Percentiles rank a stretch among this genome's conserved stretches.
These are phyloP conservation scores for Hylyphantes graminicola DNA, from an alignment of 1,140 invertebrate genomes.

Conservation along the genomic window DNA sequence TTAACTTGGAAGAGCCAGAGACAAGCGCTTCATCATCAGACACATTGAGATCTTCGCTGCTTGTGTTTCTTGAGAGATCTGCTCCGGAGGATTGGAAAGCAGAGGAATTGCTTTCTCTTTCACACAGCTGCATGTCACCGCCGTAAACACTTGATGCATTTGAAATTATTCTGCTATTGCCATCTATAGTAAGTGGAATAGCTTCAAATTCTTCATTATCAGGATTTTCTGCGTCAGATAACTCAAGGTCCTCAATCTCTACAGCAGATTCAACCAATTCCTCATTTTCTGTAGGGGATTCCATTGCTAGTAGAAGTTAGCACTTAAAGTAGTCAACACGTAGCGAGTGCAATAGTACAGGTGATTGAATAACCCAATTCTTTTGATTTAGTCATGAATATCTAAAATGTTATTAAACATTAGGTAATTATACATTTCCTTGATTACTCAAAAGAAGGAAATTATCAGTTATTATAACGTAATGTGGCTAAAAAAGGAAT, in stretches of 20 bases:
- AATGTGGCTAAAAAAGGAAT: too few relatives aligned
- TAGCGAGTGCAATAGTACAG: too few relatives aligned
- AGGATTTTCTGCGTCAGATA: conserved; percentile 22
- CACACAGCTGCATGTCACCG: neutral
- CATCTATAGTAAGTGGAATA: conserved; percentile 28
- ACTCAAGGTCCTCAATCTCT: conserved; percentile 23
- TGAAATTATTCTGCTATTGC: conserved; percentile 20
- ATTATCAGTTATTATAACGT: too few relatives aligned
- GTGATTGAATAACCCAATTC: too few relatives aligned
- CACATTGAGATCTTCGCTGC: conserved; percentile 37
- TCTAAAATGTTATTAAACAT: too few relatives aligned
- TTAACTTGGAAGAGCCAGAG: neutral
- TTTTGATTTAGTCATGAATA: too few relatives aligned
- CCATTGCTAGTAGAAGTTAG: too few relatives aligned
- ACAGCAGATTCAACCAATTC: neutral
- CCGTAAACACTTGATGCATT: neutral
- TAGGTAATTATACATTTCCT: too few relatives aligned
- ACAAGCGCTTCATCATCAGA: conserved; percentile 22
- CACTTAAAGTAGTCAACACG: too few relatives aligned
- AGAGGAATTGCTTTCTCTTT: neutral
- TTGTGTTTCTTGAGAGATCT: neutral
- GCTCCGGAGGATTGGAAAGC: neutral
- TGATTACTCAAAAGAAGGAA: too few relatives aligned
- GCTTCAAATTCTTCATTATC: neutral
- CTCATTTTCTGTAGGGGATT: neutral